Evolutionary conservation across 2,797 vertebrate genomes (phyloP).

Genomic region (Falco berigora): DNA sequence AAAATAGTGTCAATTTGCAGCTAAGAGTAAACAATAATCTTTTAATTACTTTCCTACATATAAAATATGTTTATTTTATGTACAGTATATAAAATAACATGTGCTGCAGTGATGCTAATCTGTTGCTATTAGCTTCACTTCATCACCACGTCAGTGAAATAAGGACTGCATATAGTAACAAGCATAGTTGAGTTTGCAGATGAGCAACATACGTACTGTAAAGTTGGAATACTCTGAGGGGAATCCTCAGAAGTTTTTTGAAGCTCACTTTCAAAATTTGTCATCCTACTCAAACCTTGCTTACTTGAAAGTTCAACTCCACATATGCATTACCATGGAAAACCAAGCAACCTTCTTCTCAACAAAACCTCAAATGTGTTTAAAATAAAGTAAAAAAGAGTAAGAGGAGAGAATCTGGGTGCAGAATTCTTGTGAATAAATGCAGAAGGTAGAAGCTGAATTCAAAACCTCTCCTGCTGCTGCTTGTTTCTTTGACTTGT

Average conservation of each 20-base stretch:
- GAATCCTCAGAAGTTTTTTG: not conserved
- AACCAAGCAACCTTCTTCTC: not conserved
- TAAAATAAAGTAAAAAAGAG: not conserved
- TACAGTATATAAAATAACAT: not conserved
- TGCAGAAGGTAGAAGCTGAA: not conserved
- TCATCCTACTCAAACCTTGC: not conserved
- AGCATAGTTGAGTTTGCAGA: not conserved
- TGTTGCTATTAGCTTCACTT: not conserved
- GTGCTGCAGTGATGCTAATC: not conserved
- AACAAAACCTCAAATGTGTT: not conserved
- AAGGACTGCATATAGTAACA: not conserved
- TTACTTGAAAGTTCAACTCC: not conserved
- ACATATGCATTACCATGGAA: not conserved
- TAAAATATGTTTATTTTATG: not conserved
- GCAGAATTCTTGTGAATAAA: not conserved
- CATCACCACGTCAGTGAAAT: not conserved
- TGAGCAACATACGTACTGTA: not conserved
- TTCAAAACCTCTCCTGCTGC: not conserved
- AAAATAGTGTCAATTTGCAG: not conserved
- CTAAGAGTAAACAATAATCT: not conserved
- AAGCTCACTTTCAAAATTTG: not conserved
- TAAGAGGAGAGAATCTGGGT: not conserved
- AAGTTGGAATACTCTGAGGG: not conserved
- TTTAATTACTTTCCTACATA: not conserved
- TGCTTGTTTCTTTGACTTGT: not conserved